A percentile compares a stretch with the other conserved stretches of the same genome.
Evolutionary conservation across 2,888 invertebrate genomes (phyloP).

Genomic region (Asteroscopus sphinx): DNA sequence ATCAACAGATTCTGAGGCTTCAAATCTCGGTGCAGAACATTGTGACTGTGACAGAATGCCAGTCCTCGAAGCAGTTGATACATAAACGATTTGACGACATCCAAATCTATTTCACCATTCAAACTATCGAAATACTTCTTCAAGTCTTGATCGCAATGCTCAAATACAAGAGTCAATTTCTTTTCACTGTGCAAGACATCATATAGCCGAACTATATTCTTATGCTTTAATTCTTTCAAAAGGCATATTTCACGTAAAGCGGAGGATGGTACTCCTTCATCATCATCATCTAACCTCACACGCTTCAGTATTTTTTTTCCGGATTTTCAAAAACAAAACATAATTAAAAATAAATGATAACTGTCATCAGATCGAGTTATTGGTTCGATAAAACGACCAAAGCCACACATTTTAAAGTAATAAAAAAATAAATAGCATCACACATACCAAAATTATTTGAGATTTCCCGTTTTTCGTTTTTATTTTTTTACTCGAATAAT

Average conservation of each 20-base stretch:
- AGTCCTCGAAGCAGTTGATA: slow-evolving; percentile 98
- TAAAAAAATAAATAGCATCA: too few species aligned
- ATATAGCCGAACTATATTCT: slow-evolving; percentile 98
- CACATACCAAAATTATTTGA: too few species aligned
- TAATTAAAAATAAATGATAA: too few species aligned
- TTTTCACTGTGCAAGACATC: slow-evolving; percentile 99
- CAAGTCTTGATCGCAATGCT: slow-evolving; percentile 99
- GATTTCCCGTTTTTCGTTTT: too few species aligned
- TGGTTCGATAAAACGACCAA: too few species aligned
- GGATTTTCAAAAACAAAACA: too few species aligned
- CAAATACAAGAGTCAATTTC: slow-evolving; percentile 99
- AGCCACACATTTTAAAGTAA: too few species aligned
- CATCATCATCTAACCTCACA: slow-evolving; percentile 99
- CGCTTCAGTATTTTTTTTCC: too few species aligned
- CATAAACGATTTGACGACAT: slow-evolving; percentile 98
- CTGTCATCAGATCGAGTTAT: too few species aligned
- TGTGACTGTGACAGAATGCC: slow-evolving; percentile 99
- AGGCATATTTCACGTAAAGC: slow-evolving; percentile 99
- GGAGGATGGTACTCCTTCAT: slow-evolving; percentile 99
- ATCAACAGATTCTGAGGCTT: slow-evolving; percentile 99
- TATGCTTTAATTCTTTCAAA: slow-evolving; percentile 99
- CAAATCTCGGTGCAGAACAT: slow-evolving; percentile 98
- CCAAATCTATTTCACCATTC: slow-evolving; percentile 99
- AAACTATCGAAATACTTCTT: slow-evolving; percentile 99
- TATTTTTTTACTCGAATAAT: too few species aligned